Base-by-base conservation (phyloP, 2,888 invertebrate genomes). In the Myopa testacea region DNA sequence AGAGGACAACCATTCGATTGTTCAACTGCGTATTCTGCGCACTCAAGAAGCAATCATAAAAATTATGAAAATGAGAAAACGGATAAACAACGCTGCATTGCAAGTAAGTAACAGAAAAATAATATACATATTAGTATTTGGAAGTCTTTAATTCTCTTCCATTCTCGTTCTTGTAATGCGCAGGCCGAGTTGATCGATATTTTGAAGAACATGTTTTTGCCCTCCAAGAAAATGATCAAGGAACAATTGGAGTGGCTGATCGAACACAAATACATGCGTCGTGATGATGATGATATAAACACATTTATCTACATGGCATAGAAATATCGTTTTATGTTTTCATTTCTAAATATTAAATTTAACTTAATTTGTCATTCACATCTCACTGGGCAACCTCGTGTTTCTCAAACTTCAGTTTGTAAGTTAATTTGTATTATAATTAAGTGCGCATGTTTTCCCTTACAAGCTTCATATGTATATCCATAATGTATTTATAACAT, bases 181-280 rank as follows among this genome's bases (percentile, higher is more conserved):
- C 89, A 93, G 92, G 96, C 97, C 77, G 99, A 99, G 91, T 92
- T 99, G 78, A 95, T 99, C 26, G 99, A 99, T 90, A 98, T 99
- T 87, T 91, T 99, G 84, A 98, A 98, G 91, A 98, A 98, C 88
- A 98, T 99, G 98, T 99, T 99, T 92, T 91, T 99, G 87, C 99
- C 99, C 40, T 97, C 98, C 81, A 98, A 98, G 90, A 98, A 99
- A 90, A 96, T 99, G 95, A 99, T 99, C 84, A 99, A 99, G 90
- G 99, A 99, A 90, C 99, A 99, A 90, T 93, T 99, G 75, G 99
- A 99, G 90, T 99, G 99, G 99, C 93, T 99, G 67, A 99, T 99
- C 82, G 99, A 99, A 90, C 97, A 99, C 90, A 98, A 98, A 89
- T 99, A 98, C 89, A 98, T 99, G 95, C 92, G 93, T 80, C 92